These are phyloP conservation scores for Heliornis fulica DNA, from an alignment of 2,113 vertebrate species.

Conservation along the genomic window DNA sequence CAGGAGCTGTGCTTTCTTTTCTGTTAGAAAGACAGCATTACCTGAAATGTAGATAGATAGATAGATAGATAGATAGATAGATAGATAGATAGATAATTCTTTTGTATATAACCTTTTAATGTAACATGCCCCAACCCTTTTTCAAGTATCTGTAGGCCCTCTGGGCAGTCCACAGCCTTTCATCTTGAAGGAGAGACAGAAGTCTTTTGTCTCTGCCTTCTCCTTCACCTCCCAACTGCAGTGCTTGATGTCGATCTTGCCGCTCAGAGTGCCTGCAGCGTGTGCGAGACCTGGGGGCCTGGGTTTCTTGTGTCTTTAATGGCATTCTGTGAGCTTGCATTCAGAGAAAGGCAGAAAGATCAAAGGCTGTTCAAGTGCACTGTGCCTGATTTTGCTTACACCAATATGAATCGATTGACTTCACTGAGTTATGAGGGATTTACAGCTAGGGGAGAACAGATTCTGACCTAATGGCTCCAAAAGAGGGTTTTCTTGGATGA, in stretches of 20 bases:
- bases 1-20: not conserved
- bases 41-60: not conserved
- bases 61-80: not conserved
- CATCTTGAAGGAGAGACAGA: not conserved
- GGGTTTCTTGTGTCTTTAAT: conserved; percentile 22
- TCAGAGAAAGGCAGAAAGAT: conserved; percentile 22
- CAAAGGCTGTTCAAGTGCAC: conserved; percentile 25
- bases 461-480: conserved; percentile 56
- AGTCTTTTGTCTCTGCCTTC: not conserved
- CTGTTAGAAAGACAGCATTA: not conserved
- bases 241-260: not conserved
- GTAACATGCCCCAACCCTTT: not conserved
- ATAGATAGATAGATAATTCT: not conserved
- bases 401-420: conserved; percentile 58
- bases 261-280: not conserved
- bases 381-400: conserved; percentile 51
- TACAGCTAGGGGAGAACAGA: conserved; percentile 41
- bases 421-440: conserved; percentile 53
- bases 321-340: not conserved
- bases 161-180: not conserved
- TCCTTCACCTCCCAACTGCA: not conserved
- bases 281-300: not conserved
- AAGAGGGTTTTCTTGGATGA: conserved; percentile 54
- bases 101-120: not conserved
- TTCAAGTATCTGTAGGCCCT: not conserved